A percentile compares a stretch with the other conserved stretches of the same genome.
phyloP scores from a whole-genome alignment of 2,888 invertebrate genomes.

The Subacronicta megacephala region DNA sequence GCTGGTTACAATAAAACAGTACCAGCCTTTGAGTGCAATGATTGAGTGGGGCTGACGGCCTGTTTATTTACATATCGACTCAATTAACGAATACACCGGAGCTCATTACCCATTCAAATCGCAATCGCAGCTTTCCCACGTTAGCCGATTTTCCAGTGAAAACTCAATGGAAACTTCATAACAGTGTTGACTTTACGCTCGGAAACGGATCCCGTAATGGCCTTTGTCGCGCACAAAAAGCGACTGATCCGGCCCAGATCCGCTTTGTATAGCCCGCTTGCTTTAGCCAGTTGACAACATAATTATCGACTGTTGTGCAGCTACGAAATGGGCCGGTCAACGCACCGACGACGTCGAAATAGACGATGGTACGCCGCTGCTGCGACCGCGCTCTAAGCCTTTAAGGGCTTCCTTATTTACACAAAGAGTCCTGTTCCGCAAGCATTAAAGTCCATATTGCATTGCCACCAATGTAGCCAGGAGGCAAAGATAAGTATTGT shows the following conservation, averaged over 20 bases:
- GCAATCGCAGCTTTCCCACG: slow-evolving; percentile 81
- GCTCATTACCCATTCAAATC: slow-evolving; percentile 87
- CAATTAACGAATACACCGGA: slow-evolving; percentile 82
- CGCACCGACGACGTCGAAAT: slow-evolving; percentile 70
- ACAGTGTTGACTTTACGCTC: slow-evolving; percentile 85
- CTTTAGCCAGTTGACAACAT: slow-evolving; percentile 85
- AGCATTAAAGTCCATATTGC: slow-evolving; percentile 42
- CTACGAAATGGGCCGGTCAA: slow-evolving; percentile 76
- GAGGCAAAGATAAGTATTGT: slow-evolving; percentile 37
- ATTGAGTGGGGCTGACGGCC: slow-evolving; percentile 70
- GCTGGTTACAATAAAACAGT: slow-evolving; percentile 72
- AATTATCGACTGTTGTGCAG: slow-evolving; percentile 80
- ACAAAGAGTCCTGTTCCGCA: slow-evolving; percentile 27
- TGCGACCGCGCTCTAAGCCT: slow-evolving; percentile 57
- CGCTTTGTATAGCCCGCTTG: slow-evolving; percentile 83
- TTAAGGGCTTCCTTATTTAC: slow-evolving; percentile 57
- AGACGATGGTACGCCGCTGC: slow-evolving; percentile 58
- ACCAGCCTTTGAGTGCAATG: slow-evolving; percentile 79
- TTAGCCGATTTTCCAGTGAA: slow-evolving; percentile 82
- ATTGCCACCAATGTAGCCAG: slow-evolving; percentile 12
- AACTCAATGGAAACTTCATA: slow-evolving; percentile 86
- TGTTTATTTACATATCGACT: slow-evolving; percentile 86
- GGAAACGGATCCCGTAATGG: slow-evolving; percentile 86
- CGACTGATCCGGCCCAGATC: slow-evolving; percentile 84
- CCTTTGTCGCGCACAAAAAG: slow-evolving; percentile 86